Evolutionary conservation across 2,113 vertebrate genomes (phyloP), one percentile per base, ranked within the genome.

Genomic region (Leiothrix lutea): DNA sequence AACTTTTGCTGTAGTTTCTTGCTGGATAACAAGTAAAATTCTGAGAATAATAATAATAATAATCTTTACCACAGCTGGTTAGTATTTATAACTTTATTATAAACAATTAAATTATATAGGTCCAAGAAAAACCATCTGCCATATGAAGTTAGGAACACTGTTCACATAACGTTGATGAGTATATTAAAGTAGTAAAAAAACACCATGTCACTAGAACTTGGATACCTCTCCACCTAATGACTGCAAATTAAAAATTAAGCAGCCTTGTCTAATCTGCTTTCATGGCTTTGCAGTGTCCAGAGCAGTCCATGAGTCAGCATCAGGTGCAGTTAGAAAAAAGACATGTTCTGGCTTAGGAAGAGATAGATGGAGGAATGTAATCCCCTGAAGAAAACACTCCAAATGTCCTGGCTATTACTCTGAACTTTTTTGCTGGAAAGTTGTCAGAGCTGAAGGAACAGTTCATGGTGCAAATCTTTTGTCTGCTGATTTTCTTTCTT

Each of bases 271-370:
- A 75, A 88, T 88, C 60, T 88, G n/a, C 45, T 69, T 64, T 83
- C 48, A 4, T 67, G 69, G 69, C 57, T 75, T 84, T 71, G 80
- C n/a, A 53, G 82, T n/a, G 35, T 92, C 60, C 86, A 90, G 75
- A 71, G 44, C 53, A 60, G 51, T 38, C 31, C n/a, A 53, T 92
- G 92, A 95, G 77, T 96, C 88, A 95, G 72, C 64, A 88, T 94
- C 93, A 96, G 88, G 92, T 96, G 92, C 86, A 42, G 67, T 74
- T 71, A 69, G 67, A 53, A 86, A 86, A 71, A 80, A 47, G 48
- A 38, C 31, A 2, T 0, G 1, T 80, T 90, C 57, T 92, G 79
- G 48, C 88, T 29, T 78, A 48, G 36, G 51, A 47, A 73, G 19
- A 90, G 86, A 74, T 19, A 44, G 65, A 75, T 67, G 44, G 56